phyloP scores from a whole-genome alignment of 2,113 vertebrate genomes.

The Speoplatyrhinus poulsoni region DNA sequence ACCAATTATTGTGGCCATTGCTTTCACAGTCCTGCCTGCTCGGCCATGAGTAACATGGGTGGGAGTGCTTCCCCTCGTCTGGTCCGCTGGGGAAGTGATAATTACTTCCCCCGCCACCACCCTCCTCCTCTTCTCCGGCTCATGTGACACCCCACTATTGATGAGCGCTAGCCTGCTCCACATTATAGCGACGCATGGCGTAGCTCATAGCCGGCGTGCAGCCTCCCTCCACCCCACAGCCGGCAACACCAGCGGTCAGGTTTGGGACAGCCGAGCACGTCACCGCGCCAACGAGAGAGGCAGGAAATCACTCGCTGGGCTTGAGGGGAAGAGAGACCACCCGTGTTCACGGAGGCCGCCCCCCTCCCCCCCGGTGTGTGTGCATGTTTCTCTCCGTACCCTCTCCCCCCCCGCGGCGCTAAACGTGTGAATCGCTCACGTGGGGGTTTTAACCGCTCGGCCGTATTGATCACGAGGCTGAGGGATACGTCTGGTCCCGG shows the following conservation, averaged over 20 bases:
- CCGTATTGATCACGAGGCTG: conserved; percentile 61
- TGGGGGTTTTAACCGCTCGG: conserved; percentile 47
- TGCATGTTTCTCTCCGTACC: conserved; percentile 14
- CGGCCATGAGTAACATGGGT: no score
- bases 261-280: not conserved
- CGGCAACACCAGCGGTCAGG: not conserved
- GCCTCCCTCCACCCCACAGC: no score
- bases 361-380: conserved; percentile 15
- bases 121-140: conserved; percentile 29
- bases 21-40: no score
- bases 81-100: conserved; percentile 54
- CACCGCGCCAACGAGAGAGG: not conserved
- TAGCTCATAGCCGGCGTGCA: no score
- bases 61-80: conserved; percentile 36
- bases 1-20: no score
- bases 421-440: conserved; percentile 54
- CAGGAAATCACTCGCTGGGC: conserved; percentile 41
- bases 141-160: conserved; percentile 47
- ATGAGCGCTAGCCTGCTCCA: conserved; percentile 34
- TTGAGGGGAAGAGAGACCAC: conserved; percentile 6
- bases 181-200: not conserved
- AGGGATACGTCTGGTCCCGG: conserved; percentile 45
- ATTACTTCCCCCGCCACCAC: conserved; percentile 35
- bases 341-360: conserved; percentile 35
- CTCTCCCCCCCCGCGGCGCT: conserved; percentile 44